Conservation (phyloP, 1,140 invertebrate genomes). For the fruit fly (Drosophila melanogaster) region Release_6_plus_ISO1_MT NT_037436.4:15916501-15917000, state of each 20-base stretch:
- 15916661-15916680: background rate
- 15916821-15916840: conserved; percentile 35
- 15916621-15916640: too few relatives aligned
- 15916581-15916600: background rate
- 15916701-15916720: conserved; percentile 22
- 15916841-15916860: conserved; percentile 18
- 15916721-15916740: conserved; percentile 32
- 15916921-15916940: conserved; percentile 22
- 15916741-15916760: conserved; percentile 40
- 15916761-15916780: conserved; percentile 34
- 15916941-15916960: background rate
- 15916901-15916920: conserved; percentile 28
- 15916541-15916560: background rate
- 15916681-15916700: conserved; percentile 22
- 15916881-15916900: conserved; percentile 17
- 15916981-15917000: conserved; percentile 40
- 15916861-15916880: conserved; percentile 28
- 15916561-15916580: background rate
- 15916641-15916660: background rate
- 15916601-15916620: background rate
- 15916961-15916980: conserved; percentile 27
- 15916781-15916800: conserved; percentile 29
- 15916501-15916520: background rate
- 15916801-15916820: conserved; percentile 18
- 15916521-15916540: background rate